phyloP scores from a whole-genome alignment of 2,797 vertebrate genomes.

The Malacoraja senta region DNA sequence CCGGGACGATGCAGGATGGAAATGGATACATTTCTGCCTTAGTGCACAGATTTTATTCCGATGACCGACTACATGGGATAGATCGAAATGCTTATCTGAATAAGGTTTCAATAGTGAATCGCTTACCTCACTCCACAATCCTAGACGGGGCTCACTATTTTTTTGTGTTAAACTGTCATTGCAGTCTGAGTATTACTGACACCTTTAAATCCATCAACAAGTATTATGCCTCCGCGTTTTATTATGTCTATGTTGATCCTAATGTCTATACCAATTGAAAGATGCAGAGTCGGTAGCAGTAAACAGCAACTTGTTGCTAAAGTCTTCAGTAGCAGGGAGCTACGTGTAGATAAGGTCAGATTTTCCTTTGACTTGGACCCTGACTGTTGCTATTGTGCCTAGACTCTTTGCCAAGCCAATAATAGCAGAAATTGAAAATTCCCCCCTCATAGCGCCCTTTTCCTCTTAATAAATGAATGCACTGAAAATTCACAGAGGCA shows the following conservation, averaged over 20 bases:
- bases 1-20: background rate
- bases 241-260: slow-evolving; percentile 7
- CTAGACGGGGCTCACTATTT: background rate
- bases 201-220: slow-evolving; percentile 26
- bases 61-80: background rate
- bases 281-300: background rate
- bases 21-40: background rate
- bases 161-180: slow-evolving; percentile 9
- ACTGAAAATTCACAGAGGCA: background rate
- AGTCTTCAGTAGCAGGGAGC: background rate
- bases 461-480: background rate
- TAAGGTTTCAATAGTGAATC: background rate
- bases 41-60: background rate
- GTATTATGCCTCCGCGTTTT: slow-evolving; percentile 27
- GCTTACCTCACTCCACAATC: background rate
- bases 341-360: slow-evolving; percentile 12
- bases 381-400: background rate
- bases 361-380: slow-evolving; percentile 30
- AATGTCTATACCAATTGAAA: slow-evolving; percentile 35
- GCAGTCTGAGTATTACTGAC: slow-evolving; percentile 11
- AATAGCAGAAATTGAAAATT: background rate
- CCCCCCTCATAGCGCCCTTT: background rate
- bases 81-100: background rate
- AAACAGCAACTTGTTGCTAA: background rate
- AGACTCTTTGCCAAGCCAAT: slow-evolving; percentile 8